Evolutionary conservation across 2,113 vertebrate species (phyloP), one percentile per base, ranked within the genome.

Genomic region (Sebastes schlegelii): DNA sequence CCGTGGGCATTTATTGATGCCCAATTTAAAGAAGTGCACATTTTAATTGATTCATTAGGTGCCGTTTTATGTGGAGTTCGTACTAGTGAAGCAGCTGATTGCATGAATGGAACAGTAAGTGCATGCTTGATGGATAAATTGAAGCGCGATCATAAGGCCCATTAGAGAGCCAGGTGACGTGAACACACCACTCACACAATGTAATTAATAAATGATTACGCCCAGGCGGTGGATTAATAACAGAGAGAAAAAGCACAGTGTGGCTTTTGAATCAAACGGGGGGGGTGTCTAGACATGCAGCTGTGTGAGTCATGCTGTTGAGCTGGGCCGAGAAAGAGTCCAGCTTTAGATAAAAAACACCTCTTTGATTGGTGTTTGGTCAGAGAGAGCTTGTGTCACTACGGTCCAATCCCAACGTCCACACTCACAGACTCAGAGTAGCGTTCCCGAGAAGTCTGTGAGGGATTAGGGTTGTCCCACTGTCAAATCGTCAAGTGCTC

Each of bases 111-210:
- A 90, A 86, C 43, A 77, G 34, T 40, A 62, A 66, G 45, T 40
- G 75, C 55, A 40, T 63, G 68, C 17, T 55, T 55, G 67, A 86
- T 49, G 42, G 61, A 87, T 86, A 77, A 77, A 86, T 48, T 16
- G 74, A 76, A 55, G 63, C 80, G 49, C 52, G 55, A 74, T 91
- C 83, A 84, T 83, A 82, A 79, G 78, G 45, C 55, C 61, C 51
- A 77, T 89, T 79, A 86, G 65, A 84, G 76, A 82, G n/a, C 73
- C 64, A 90, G 89, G 78, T 89, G 86, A 88, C 64, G 63, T 55
- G 79, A 80, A 46, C 19, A 42, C 57, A 43, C 74, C 72, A 86
- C 54, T 58, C 79, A 42, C 77, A 74, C 68, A 17, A 43, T 67
- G 62, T 80, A 75, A 86, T 88, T 86, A 84, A 88, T 85, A 85